Evolutionary conservation across 2,797 vertebrate species (phyloP).

Genomic region (Spea hammondii): DNA sequence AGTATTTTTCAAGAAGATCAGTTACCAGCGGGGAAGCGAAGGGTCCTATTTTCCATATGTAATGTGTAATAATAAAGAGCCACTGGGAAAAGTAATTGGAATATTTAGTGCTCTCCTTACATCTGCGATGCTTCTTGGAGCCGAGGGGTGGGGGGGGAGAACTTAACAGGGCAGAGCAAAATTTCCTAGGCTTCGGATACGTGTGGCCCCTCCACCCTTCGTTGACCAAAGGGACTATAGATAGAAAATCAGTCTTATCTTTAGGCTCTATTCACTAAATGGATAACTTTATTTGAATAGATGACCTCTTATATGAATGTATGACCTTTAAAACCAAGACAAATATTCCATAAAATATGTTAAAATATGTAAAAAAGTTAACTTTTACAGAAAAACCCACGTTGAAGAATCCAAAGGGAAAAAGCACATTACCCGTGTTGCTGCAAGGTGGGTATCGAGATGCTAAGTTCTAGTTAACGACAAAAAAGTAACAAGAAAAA

Average conservation of each 20-base stretch:
- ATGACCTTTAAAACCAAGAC: no score
- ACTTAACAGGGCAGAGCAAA: not conserved
- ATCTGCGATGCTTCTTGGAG: not conserved
- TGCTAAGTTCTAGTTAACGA: no score
- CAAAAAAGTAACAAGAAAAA: no score
- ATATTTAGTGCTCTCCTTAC: not conserved
- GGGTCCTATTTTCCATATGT: slow-evolving; percentile 42
- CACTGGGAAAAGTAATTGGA: slow-evolving; percentile 19
- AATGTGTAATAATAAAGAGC: slow-evolving; percentile 16
- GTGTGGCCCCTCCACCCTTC: no score
- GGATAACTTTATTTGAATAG: not conserved
- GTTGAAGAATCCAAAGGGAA: no score
- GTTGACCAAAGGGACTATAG: no score
- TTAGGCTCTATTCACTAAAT: not conserved
- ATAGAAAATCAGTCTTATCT: slow-evolving; percentile 1
- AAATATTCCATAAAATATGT: not conserved
- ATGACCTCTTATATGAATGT: no score
- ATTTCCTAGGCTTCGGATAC: no score
- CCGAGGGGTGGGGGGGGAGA: not conserved
- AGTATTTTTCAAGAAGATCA: slow-evolving; percentile 46
- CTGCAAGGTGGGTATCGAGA: no score
- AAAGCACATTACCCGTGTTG: no score
- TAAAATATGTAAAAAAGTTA: no score
- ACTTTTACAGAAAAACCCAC: no score
- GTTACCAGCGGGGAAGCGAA: slow-evolving; percentile 42